Base-by-base conservation (phyloP, 2,888 invertebrate species). In the Tetramorium bicarinatum region DNA sequence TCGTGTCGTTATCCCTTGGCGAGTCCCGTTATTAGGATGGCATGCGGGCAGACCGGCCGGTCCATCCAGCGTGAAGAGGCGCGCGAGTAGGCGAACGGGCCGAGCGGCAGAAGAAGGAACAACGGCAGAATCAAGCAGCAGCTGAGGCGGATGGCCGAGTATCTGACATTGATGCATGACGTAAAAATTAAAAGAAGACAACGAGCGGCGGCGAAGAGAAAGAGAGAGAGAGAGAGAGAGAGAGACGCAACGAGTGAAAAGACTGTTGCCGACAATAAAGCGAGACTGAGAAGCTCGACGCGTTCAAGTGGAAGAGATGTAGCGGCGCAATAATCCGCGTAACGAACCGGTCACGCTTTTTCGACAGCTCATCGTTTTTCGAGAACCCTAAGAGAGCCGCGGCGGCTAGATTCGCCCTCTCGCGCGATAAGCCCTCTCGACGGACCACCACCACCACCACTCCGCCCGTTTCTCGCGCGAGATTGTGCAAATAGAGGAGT, bases 1-100 rank as follows among this genome's bases (percentile, higher is more conserved):
- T 85, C 87, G 85, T 86, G 87, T 90, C 92, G 89, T 92, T 88
- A 90, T 88, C 84, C 83, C 88, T 66, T 59, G 85, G 81, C 44
- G 83, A 85, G 88, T 91, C 91, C 92, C 91, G 91, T 92, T 92
- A 92, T 91, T 90, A 91, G 90, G 86, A 91, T 90, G 89, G 88
- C 87, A 92, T 87, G 88, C 89, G 85, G 86, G 82, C 88, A 77
- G 80, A 85, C 91, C 85, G 88, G 88, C 85, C 86, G 89, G 82
- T 81, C 85, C 83, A 77, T 82, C 84, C 82, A 62, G 54, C 82
- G 72, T 64, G 69, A 74, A 69, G 38, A 74, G 29, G n/a, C 64
- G 59, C 64, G n/a, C 74, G 64, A 71, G 82, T 59, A 71, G 76
- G 38, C 56, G 66, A 69, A 54, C 67, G 21, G 81, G 59, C 71